Base-by-base conservation (phyloP, 2,113 vertebrate genomes). In the Formicarius rufipectus region DNA sequence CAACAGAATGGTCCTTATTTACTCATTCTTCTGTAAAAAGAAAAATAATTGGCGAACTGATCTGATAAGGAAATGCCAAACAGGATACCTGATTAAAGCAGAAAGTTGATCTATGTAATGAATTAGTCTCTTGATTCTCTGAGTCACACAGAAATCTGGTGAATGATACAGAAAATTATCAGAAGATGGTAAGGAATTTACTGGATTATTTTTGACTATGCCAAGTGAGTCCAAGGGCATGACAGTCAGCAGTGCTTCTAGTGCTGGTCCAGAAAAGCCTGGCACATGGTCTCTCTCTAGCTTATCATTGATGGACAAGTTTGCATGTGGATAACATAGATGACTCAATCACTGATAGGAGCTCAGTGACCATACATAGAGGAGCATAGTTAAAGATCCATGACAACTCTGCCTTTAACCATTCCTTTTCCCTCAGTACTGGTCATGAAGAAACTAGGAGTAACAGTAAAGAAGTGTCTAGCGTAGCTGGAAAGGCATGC, bases 11-110 rank as follows among this genome's bases (percentile, higher is more conserved):
- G 19, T 68, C 52, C 25, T 84, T n/a, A 68, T 89, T 76, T 88
- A 78, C 23, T 74, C 15, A 63, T 85, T 28, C 14, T 80, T 86
- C 44, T 77, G 10, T 72, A 72, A 15, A 81, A 81, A n/a, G 5
- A 8, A 92, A 88, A 86, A 59, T 74, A 90, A 84, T 77, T 84
- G 59, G 7, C 80, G 22, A 77, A 15, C 39, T 91, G 67, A 64
- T 64, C 60, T 84, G 60, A 71, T 60, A 88, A 55, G 40, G 20
- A 95, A 84, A 86, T 78, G 25, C n/a, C 79, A 72, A 92, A 86
- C 12, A 74, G 56, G 42, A 39, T 80, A 59, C 5, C 30, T 0
- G 1, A 76, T 56, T 72, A 74, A 22, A 88, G 21, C 19, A 88
- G 56, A 86, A 93, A 89, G 31, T 14, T 71, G 44, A 64, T 84